phyloP scores from a whole-genome alignment of 2,113 vertebrate species.

The Carassius carassius region DNA sequence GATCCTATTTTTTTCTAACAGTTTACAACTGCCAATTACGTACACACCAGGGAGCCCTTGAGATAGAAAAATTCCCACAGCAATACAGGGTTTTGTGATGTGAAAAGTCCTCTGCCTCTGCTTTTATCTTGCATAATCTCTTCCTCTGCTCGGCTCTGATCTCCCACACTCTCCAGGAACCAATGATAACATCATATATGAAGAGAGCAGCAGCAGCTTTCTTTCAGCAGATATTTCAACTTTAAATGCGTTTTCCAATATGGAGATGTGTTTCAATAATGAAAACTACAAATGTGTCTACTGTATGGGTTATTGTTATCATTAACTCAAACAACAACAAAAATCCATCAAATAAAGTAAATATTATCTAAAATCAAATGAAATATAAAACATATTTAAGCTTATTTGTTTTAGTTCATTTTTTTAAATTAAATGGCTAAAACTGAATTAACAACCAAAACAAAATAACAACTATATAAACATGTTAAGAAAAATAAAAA shows the following conservation, averaged over 20 bases:
- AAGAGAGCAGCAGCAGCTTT: background rate
- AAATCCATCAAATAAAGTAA: no score
- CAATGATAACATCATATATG: background rate
- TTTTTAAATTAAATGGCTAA: no score
- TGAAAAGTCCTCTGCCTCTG: conserved; percentile 23
- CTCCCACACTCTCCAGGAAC: background rate
- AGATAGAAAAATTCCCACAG: background rate
- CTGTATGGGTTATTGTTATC: no score
- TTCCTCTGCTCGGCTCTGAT: conserved; percentile 7
- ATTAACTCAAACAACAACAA: no score
- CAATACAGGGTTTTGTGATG: conserved; percentile 9
- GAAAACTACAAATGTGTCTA: background rate
- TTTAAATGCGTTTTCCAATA: background rate
- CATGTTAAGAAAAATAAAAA: no score
- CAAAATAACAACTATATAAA: no score
- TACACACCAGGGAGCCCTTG: conserved; percentile 29
- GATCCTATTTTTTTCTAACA: background rate
- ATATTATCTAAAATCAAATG: no score
- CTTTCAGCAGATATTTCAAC: background rate
- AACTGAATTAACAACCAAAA: no score
- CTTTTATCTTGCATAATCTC: conserved; percentile 10
- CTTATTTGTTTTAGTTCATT: no score
- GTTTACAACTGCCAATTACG: conserved; percentile 40
- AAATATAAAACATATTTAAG: no score
- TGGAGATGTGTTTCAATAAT: background rate